A percentile compares a stretch with the other conserved stretches of the same genome.
Evolutionary conservation across 2,888 invertebrate genomes (phyloP).

Genomic region (Dromius quadrimaculatus): DNA sequence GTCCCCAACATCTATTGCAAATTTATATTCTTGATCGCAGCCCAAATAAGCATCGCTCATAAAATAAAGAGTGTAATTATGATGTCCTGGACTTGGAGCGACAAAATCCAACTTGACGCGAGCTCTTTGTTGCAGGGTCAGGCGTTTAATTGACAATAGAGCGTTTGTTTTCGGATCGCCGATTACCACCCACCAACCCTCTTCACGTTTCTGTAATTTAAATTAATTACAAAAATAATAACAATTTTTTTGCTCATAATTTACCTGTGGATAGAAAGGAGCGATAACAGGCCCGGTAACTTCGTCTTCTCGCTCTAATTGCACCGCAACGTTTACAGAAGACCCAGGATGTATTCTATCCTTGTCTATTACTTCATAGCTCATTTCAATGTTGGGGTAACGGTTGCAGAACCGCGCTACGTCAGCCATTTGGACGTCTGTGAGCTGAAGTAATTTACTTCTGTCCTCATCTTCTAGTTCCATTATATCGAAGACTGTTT

Average conservation of each 20-base stretch:
- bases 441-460: slow-evolving; percentile 81
- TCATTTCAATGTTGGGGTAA: slow-evolving; percentile 98
- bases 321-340: slow-evolving; percentile 90
- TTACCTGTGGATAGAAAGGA: slow-evolving; percentile 95
- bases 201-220: slow-evolving; percentile 81
- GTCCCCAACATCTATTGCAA: slow-evolving; percentile 85
- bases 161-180: slow-evolving; percentile 96
- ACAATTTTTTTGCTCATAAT: slow-evolving; percentile 15
- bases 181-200: slow-evolving; percentile 99
- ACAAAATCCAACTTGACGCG: slow-evolving; percentile 91
- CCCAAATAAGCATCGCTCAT: slow-evolving; percentile 99
- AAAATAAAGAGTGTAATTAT: slow-evolving; percentile 95
- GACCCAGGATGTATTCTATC: slow-evolving; percentile 84
- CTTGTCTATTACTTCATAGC: slow-evolving; percentile 88
- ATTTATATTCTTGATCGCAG: slow-evolving; percentile 99
- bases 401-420: slow-evolving; percentile 99
- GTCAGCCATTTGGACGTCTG: slow-evolving; percentile 93
- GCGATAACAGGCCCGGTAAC: slow-evolving; percentile 97
- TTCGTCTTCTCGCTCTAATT: slow-evolving; percentile 96
- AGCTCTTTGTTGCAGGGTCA: slow-evolving; percentile 94
- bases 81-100: slow-evolving; percentile 88
- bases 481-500: slow-evolving; percentile 96
- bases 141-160: slow-evolving; percentile 94
- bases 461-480: slow-evolving; percentile 94
- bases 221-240: neutral